Percentiles rank a stretch among this genome's conserved stretches.
Evolutionary conservation across 2,113 vertebrate genomes (phyloP).

Genomic region (Melanocharis versteri): DNA sequence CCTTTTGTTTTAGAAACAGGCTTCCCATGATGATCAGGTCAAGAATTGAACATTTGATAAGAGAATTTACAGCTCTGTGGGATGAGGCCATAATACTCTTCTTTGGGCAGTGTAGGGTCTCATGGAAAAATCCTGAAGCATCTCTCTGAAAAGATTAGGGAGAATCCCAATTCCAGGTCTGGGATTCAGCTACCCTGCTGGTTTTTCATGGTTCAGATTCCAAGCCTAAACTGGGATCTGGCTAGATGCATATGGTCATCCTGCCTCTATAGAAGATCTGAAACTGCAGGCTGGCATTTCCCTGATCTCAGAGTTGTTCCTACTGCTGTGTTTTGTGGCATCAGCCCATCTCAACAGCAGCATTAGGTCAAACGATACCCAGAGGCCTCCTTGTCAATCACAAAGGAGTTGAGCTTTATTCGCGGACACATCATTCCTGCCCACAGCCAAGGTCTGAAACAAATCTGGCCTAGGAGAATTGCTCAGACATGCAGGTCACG

Average conservation of each 20-base stretch:
- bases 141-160: neutral
- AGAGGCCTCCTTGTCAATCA: neutral
- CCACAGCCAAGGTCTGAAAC: neutral
- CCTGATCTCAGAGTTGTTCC: neutral
- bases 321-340: neutral
- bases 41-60: neutral
- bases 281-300: neutral
- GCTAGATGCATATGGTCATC: neutral
- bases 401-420: neutral
- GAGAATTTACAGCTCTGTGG: neutral
- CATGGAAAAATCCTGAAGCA: neutral
- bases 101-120: neutral
- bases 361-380: neutral
- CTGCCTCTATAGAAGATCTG: neutral
- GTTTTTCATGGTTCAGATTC: neutral
- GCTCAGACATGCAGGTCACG: neutral
- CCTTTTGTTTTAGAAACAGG: neutral
- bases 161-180: neutral
- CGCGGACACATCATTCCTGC: rapidly evolving
- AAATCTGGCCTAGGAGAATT: neutral
- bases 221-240: neutral
- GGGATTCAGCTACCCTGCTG: neutral
- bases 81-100: neutral
- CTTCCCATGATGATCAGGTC: neutral
- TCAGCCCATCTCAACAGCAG: neutral